Percentiles rank a stretch among this genome's conserved stretches.
phyloP scores from a whole-genome alignment of 1,140 invertebrate species.

The Coenobita brevimanus region DNA sequence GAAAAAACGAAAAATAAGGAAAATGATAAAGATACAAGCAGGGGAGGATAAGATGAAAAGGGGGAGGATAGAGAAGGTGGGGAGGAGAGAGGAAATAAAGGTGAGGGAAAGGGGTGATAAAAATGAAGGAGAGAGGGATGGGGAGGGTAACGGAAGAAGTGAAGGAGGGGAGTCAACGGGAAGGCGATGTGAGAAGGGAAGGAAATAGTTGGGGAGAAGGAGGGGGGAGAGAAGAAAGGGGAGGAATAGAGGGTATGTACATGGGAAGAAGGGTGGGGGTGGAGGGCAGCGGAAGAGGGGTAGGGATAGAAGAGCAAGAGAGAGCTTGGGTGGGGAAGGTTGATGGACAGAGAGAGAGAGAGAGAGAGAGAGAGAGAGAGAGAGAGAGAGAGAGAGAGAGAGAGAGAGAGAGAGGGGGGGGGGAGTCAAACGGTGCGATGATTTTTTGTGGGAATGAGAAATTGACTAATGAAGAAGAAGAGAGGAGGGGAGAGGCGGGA shows the following conservation, averaged over 20 bases:
- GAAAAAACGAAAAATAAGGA: not conserved
- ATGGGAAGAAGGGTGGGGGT: not conserved
- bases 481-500: not conserved
- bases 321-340: too few species aligned
- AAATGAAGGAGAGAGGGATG: not conserved
- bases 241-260: not conserved
- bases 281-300: not conserved
- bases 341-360: not conserved
- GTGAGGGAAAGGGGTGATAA: not conserved
- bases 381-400: not conserved
- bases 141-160: not conserved
- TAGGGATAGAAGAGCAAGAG: too few species aligned
- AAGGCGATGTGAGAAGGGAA: not conserved
- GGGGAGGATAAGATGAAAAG: not conserved
- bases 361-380: not conserved
- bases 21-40: not conserved
- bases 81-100: not conserved
- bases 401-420: not conserved
- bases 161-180: not conserved
- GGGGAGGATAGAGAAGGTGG: not conserved
- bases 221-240: too few species aligned
- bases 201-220: not conserved
- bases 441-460: not conserved
- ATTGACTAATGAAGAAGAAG: too few species aligned
- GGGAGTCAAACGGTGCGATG: not conserved